Evolutionary conservation across 1,140 invertebrate genomes (phyloP).

Genomic region (Lerema accius): DNA sequence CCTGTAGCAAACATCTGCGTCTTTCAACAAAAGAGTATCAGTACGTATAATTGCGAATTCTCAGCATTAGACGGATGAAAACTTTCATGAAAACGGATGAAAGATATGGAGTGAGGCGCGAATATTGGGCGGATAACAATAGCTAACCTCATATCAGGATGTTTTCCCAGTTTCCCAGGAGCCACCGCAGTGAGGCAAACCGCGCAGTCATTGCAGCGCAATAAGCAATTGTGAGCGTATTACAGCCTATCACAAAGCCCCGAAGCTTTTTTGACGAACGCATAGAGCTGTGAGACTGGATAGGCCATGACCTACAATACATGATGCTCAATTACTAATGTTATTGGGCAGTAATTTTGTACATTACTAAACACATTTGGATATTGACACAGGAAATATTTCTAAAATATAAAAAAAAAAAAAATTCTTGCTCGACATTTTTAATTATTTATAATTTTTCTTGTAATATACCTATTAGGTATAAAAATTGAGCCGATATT

Average conservation of each 20-base stretch:
- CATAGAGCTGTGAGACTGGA: conserved; percentile 35
- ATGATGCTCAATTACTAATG: too few relatives aligned
- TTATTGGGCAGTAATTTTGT: too few relatives aligned
- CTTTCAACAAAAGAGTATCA: too few relatives aligned
- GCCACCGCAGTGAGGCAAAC: conserved; percentile 58
- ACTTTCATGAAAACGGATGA: conserved; percentile 16
- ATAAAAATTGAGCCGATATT: too few relatives aligned
- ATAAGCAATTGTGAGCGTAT: conserved; percentile 81
- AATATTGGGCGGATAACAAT: conserved; percentile 44
- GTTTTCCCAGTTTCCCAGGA: conserved; percentile 49
- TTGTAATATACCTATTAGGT: too few relatives aligned
- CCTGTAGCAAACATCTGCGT: too few relatives aligned
- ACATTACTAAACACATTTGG: too few relatives aligned
- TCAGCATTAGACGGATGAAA: neutral
- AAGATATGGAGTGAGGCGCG: conserved; percentile 32
- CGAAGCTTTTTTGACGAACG: conserved; percentile 48
- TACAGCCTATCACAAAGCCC: conserved; percentile 77
- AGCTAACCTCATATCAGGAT: conserved; percentile 31
- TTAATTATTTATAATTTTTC: too few relatives aligned
- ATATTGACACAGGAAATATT: too few relatives aligned
- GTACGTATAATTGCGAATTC: too few relatives aligned
- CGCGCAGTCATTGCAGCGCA: conserved; percentile 78
- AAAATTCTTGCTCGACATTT: too few relatives aligned
- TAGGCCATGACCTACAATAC: conserved; percentile 15
- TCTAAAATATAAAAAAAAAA: too few relatives aligned